phyloP scores from a whole-genome alignment of 2,888 invertebrate species.

The Drosophila acutilabella region DNA sequence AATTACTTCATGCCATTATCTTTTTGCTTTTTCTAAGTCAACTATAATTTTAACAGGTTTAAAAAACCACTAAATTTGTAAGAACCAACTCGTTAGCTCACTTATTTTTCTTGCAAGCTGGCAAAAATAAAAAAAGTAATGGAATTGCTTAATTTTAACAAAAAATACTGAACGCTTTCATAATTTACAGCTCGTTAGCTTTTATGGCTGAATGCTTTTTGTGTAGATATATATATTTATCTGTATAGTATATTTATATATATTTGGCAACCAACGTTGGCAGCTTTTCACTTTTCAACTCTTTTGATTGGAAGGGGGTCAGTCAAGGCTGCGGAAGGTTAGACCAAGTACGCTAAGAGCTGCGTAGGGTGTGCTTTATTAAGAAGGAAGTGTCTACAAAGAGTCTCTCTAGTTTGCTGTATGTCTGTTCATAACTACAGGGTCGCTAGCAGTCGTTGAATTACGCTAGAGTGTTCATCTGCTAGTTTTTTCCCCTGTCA shows the following conservation, averaged over 20 bases:
- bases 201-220: constrained; percentile 69
- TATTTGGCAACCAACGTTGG: constrained; percentile 56
- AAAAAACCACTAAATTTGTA: not conserved
- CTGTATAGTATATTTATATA: constrained; percentile 24
- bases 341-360: not conserved
- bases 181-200: constrained; percentile 78
- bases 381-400: too few relatives aligned
- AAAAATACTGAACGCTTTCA: constrained; percentile 49
- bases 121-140: constrained; percentile 17
- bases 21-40: not conserved
- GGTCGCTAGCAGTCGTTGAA: not conserved
- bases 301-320: constrained; percentile 4
- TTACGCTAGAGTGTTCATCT: not conserved
- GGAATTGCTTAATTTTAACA: constrained; percentile 21
- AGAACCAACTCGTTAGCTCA: constrained; percentile 31
- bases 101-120: constrained; percentile 6
- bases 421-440: not conserved
- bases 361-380: not conserved
- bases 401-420: too few relatives aligned
- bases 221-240: constrained; percentile 24
- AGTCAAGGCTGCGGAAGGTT: constrained; percentile 64
- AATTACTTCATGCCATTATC: not conserved
- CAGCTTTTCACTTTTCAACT: constrained; percentile 79
- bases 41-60: too few relatives aligned
- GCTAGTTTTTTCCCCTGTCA: constrained; percentile 18